Base-by-base conservation (phyloP, 1,140 invertebrate species). In the Brachionus sp. region DNA sequence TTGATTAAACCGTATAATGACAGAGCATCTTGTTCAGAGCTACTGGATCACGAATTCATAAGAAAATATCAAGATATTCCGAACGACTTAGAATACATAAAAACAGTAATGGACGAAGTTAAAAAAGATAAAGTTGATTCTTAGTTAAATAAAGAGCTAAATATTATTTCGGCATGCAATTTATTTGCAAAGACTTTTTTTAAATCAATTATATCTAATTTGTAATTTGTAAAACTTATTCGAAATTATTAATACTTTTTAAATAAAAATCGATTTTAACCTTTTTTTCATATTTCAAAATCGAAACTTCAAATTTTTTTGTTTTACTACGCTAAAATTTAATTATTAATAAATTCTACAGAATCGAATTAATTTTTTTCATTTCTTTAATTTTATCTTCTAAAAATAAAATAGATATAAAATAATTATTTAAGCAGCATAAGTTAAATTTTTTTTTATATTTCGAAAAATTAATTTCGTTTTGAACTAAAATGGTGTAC, bases 31-130 rank as follows among this genome's bases (percentile, higher is more conserved):
- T 62, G 50, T 9, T 42, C 50, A 23, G 62, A 62, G 19, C 29
- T 80, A 25, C 42, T 80, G 19, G 62, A 80, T 12, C 50, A 80
- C 13, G 50, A 57, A 12, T 80, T 80, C n/a, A 80, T 80, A 12
- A 80, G 23, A 39, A 80, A 80, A 12, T 80, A 80, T 25, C 3
- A 25, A 42, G 37, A 66, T 25, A 66, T 13, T 9, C 62, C 46
- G 13, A 80, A 62, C 25, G 77, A 80, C 25, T 19, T 80, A 23
- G 50, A 62, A 35, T 66, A 33, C n/a, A 80, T 80, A 13, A 44
- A 80, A 42, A 80, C 62, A 35, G 77, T 80, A 12, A 80, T 80
- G 29, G 77, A 80, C n/a, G 33, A 80, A 44, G 77, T 80, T 9
- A 66, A 57, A 57, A 37, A 62, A 44, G 73, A 77, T 77, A 13